Evolutionary conservation across 2,113 vertebrate genomes (phyloP), one percentile per base, ranked within the genome.

Genomic region (Penelope pileata): DNA sequence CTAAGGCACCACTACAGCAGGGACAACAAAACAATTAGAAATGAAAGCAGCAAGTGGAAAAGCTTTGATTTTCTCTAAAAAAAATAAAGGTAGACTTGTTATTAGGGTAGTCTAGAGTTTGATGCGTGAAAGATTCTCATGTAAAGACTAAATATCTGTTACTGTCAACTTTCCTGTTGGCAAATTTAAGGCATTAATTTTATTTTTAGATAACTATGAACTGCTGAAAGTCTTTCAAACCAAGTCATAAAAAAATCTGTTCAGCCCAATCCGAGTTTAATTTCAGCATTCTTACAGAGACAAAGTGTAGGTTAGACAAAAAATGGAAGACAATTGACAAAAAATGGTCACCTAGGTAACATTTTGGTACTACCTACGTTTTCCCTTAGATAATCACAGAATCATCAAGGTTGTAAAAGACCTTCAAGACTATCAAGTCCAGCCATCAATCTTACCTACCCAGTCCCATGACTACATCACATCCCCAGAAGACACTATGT

Each of bases 31-130:
- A 83, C 36, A 72, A 88, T 29, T 62, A 38, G 2, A 83, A 80
- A 74, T 51, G 7, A 83, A 93, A 83, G 45, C 29, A 88, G 85
- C 36, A 91, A 91, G 67, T 53, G 59, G 30, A 86, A 92, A 83
- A 1, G 2, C 9, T 40, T 70, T 78, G 42, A 59, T 73, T 90
- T 70, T 80, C 19, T 47, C 40, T 68, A 48, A 53, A 64, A 69
- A 30, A 32, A 76, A 74, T 50, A 77, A 90, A 76, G 34, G 32
- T 5, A 85, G 30, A 75, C 59, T 18, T 93, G 42, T 75, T 78
- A 70, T 27, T 81, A 68, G 29, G 58, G 38, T 6, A 53, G 74
- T 58, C 45, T 63, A 62, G 60, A 54, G 38, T 91, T 42, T 18
- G 38, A 88, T 4, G 7, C 12, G 24, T 29, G 40, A 87, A 94